These are phyloP conservation scores for Athene noctua DNA, from an alignment of 2,113 vertebrate species.

Conservation along the genomic window DNA sequence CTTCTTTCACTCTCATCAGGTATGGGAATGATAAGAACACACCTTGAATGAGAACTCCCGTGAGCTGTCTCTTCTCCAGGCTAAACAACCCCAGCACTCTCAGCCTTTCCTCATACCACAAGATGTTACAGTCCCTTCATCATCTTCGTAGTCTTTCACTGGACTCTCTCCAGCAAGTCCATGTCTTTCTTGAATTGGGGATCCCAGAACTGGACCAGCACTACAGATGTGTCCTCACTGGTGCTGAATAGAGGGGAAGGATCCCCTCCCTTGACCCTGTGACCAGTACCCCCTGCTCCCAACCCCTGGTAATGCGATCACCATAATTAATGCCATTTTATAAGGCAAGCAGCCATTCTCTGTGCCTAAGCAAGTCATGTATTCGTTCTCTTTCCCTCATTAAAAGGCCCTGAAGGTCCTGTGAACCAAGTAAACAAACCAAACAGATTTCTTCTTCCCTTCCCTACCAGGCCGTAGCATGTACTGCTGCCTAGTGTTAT, in stretches of 20 bases:
- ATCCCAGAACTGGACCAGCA: background rate
- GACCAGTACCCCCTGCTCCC: fast-evolving
- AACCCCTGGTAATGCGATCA: background rate
- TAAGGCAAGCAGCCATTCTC: background rate
- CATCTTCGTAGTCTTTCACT: background rate
- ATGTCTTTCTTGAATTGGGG: background rate
- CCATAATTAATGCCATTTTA: background rate
- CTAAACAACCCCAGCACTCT: background rate
- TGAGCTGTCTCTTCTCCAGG: background rate
- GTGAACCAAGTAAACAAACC: background rate
- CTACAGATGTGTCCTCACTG: background rate
- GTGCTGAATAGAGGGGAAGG: background rate
- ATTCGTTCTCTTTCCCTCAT: background rate
- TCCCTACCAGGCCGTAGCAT: background rate
- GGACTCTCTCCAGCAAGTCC: background rate
- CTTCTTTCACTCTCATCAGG: background rate
- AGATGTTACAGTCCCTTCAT: background rate
- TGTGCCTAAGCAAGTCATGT: background rate
- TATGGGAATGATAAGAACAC: background rate
- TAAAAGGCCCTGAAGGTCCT: background rate
- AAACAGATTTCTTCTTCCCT: background rate
- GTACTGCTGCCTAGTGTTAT: background rate
- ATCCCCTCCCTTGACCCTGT: background rate
- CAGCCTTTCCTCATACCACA: background rate
- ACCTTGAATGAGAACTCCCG: background rate